Conservation (phyloP, 2,113 vertebrate species). For the Arizona elegans region DNA sequence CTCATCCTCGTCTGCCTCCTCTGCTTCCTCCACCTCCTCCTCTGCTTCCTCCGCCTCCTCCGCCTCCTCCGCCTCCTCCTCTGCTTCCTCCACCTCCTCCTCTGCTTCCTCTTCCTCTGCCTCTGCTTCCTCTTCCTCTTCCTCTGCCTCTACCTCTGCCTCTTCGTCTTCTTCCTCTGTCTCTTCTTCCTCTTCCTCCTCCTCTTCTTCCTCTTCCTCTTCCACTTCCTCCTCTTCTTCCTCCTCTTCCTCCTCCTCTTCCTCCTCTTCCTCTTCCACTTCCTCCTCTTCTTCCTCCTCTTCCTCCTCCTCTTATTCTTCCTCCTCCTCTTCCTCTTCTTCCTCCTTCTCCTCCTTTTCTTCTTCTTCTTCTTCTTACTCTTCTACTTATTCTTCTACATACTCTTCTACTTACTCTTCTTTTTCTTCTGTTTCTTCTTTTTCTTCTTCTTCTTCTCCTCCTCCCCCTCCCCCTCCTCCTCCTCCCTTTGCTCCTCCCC, state of each 20-base stretch:
- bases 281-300: not conserved
- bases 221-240: fast-evolving
- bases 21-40: no score
- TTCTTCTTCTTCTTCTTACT: not conserved
- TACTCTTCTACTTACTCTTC: not conserved
- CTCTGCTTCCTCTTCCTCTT: no score
- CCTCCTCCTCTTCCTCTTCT: fast-evolving
- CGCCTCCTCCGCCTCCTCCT: fast-evolving
- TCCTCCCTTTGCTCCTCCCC: not conserved
- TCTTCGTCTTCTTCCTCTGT: no score
- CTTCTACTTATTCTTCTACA: no score
- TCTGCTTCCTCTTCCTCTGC: fast-evolving
- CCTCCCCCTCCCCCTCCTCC: no score
- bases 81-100: no score
- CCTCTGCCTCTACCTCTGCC: no score
- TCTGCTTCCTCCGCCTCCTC: no score
- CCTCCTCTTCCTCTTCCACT: fast-evolving
- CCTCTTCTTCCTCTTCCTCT: fast-evolving
- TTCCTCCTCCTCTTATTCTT: fast-evolving
- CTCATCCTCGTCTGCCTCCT: fast-evolving
- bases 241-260: fast-evolving
- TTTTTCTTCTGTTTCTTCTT: no score
- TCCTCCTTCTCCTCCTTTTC: not conserved
- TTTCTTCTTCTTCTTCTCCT: not conserved
- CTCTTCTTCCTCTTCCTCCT: not conserved